Evolutionary conservation across 2,113 vertebrate genomes (phyloP).

Genomic region (Oncorhynchus kisutch): DNA sequence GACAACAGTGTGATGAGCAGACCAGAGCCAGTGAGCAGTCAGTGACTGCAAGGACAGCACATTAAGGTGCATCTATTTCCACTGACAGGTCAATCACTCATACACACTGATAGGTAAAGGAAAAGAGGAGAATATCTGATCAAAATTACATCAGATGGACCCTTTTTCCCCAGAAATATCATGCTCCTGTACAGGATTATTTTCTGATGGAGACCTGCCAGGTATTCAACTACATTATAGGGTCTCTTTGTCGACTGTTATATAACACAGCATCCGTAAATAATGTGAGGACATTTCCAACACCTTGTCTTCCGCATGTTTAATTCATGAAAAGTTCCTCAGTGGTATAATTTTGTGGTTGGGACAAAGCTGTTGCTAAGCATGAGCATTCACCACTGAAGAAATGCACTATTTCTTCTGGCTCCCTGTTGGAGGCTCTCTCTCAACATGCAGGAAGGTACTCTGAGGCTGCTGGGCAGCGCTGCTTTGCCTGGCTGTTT

Average conservation of each 20-base stretch:
- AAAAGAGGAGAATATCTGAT: background rate
- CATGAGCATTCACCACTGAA: constrained; percentile 72
- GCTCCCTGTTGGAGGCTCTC: background rate
- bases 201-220: constrained; percentile 36
- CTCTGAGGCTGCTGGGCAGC: constrained; percentile 48
- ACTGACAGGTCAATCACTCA: no score
- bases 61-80: no score
- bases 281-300: constrained; percentile 70
- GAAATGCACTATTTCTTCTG: constrained; percentile 70
- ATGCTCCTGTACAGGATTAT: constrained; percentile 1
- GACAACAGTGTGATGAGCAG: no score
- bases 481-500: constrained; percentile 33
- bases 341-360: constrained; percentile 55
- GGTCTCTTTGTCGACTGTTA: constrained; percentile 54
- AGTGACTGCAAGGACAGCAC: no score
- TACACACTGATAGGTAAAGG: no score
- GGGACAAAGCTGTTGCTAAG: constrained; percentile 98
- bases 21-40: no score
- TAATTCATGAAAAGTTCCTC: constrained; percentile 79
- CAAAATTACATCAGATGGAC: background rate
- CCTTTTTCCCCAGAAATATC: background rate
- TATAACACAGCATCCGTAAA: constrained; percentile 76
- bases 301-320: constrained; percentile 70
- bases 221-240: constrained; percentile 47
- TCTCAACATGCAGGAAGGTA: constrained; percentile 70